A percentile compares a stretch with the other conserved stretches of the same genome.
These are phyloP conservation scores for Phlogophora meticulosa DNA, from an alignment of 2,888 invertebrate genomes.

Conservation along the genomic window DNA sequence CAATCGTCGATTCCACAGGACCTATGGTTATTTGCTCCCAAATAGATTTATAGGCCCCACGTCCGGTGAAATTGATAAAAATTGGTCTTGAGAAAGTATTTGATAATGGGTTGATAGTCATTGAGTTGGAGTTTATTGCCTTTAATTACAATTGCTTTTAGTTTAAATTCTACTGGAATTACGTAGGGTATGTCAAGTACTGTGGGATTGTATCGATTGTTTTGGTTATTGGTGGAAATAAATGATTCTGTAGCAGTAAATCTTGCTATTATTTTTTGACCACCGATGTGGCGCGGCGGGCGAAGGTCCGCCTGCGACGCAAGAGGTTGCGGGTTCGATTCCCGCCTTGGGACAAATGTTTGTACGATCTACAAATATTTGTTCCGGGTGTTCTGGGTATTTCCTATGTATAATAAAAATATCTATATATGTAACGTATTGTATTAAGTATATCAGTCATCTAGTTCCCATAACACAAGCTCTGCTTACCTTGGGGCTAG, in stretches of 20 bases:
- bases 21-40: slow-evolving; percentile 75
- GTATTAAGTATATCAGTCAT: too few species aligned
- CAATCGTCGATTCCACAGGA: slow-evolving; percentile 84
- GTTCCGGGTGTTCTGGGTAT: too few species aligned
- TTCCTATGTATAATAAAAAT: too few species aligned
- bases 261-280: slow-evolving; percentile 8
- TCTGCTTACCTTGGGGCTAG: too few species aligned
- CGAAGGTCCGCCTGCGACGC: too few species aligned
- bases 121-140: slow-evolving; percentile 55
- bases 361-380: too few species aligned
- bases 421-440: too few species aligned
- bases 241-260: slow-evolving; percentile 9
- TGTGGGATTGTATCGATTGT: slow-evolving; percentile 51
- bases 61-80: slow-evolving; percentile 79
- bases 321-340: too few species aligned
- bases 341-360: too few species aligned
- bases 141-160: slow-evolving; percentile 56
- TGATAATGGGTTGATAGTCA: slow-evolving; percentile 62
- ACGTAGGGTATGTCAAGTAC: slow-evolving; percentile 39
- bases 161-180: slow-evolving; percentile 55
- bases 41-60: slow-evolving; percentile 75
- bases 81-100: slow-evolving; percentile 68
- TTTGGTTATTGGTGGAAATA: neutral
- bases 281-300: too few species aligned
- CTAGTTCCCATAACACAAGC: too few species aligned